These are phyloP conservation scores for Biston betularia DNA, from an alignment of 2,888 invertebrate species.

Conservation along the genomic window DNA sequence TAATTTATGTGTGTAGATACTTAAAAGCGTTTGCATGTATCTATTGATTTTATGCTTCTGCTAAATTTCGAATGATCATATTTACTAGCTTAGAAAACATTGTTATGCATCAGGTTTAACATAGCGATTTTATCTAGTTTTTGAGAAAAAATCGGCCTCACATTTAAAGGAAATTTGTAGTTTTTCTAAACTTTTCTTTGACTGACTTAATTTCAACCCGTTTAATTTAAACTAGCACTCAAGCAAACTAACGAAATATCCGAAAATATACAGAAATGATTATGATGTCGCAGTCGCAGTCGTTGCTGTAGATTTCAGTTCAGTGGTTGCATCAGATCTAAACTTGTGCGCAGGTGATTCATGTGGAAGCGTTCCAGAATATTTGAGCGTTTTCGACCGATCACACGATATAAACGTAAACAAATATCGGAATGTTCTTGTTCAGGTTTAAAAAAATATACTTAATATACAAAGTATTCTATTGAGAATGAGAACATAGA, in stretches of 20 bases:
- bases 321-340: slow-evolving; percentile 75
- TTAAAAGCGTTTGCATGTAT: too few relatives aligned
- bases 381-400: slow-evolving; percentile 31
- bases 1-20: too few relatives aligned
- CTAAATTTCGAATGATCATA: too few relatives aligned
- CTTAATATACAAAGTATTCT: too few relatives aligned
- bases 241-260: slow-evolving; percentile 31
- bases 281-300: slow-evolving; percentile 37
- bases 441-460: too few relatives aligned
- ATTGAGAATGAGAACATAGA: too few relatives aligned
- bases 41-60: too few relatives aligned
- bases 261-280: slow-evolving; percentile 43
- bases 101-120: too few relatives aligned
- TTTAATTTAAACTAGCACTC: slow-evolving; percentile 14
- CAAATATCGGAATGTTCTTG: slow-evolving; percentile 11
- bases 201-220: slow-evolving; percentile 24
- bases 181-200: not conserved
- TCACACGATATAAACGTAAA: slow-evolving; percentile 25
- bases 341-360: slow-evolving; percentile 77
- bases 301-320: slow-evolving; percentile 41
- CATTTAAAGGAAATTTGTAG: too few relatives aligned
- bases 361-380: slow-evolving; percentile 76
- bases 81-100: too few relatives aligned
- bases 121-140: too few relatives aligned
- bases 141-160: too few relatives aligned